These are phyloP conservation scores for Oscheius sp. DNA, from an alignment of 2,888 invertebrate genomes.

Conservation along the genomic window DNA sequence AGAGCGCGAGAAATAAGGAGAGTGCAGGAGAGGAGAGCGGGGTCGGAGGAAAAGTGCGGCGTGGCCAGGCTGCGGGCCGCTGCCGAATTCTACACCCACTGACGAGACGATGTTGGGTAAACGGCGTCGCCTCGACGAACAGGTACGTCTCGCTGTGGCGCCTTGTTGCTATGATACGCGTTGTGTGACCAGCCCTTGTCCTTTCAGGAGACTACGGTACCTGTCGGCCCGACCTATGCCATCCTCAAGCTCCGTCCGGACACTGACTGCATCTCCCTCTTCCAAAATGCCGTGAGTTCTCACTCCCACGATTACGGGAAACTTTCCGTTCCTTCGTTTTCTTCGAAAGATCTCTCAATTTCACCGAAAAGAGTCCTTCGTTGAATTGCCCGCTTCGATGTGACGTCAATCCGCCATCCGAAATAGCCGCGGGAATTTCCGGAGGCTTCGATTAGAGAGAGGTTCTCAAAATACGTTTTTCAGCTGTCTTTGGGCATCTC, in stretches of 20 bases:
- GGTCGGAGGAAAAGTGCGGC: slow-evolving; percentile 27
- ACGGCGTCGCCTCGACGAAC: slow-evolving; percentile 16
- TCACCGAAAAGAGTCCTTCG: neutral
- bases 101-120: slow-evolving; percentile 21
- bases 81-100: slow-evolving; percentile 8
- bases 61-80: no score
- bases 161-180: slow-evolving; percentile 14
- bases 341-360: slow-evolving; percentile 17
- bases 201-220: slow-evolving; percentile 8
- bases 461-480: neutral
- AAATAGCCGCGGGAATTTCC: slow-evolving; percentile 28
- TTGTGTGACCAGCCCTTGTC: neutral
- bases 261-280: slow-evolving; percentile 29
- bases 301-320: no score
- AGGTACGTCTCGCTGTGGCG: slow-evolving; percentile 13
- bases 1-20: slow-evolving; percentile 4
- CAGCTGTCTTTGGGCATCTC: slow-evolving; percentile 30
- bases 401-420: slow-evolving; percentile 9
- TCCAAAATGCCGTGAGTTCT: slow-evolving; percentile 30
- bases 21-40: neutral
- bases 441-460: slow-evolving; percentile 12
- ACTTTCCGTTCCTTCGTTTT: no score
- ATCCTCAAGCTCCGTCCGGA: slow-evolving; percentile 29
- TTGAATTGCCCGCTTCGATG: no score
- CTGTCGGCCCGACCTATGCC: slow-evolving; percentile 23